These are phyloP conservation scores for Oreochromis spilurus DNA, from an alignment of 2,113 vertebrate species.

Conservation along the genomic window DNA sequence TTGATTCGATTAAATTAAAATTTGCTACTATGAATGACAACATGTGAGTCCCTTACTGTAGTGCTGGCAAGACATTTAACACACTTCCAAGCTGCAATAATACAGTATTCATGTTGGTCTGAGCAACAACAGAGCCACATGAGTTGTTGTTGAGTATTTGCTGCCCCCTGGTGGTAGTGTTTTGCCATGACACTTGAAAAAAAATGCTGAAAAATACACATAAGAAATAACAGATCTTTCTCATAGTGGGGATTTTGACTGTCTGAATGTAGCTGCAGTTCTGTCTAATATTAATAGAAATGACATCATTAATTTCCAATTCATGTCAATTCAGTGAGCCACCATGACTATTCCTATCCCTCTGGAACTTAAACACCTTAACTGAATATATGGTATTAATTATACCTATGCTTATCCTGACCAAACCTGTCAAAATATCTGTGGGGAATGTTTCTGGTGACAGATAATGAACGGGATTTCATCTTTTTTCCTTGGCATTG, in stretches of 20 bases:
- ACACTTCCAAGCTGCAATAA: not conserved
- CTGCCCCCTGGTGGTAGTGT: slow-evolving; percentile 56
- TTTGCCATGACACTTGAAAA: not conserved
- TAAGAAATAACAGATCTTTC: not conserved
- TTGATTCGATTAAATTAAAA: not conserved
- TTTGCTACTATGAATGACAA: not conserved
- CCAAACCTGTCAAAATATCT: not conserved
- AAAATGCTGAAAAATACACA: not conserved
- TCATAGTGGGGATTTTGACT: not conserved
- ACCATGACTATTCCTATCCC: not conserved
- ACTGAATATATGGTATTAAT: not conserved
- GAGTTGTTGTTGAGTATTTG: slow-evolving; percentile 33
- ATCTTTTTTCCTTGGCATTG: not conserved
- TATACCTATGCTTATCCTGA: not conserved
- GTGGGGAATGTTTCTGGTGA: not conserved
- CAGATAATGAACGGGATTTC: not conserved
- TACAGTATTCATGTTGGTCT: not conserved
- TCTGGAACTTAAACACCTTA: not conserved
- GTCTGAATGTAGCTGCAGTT: not conserved
- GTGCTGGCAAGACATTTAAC: not conserved
- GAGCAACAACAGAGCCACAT: not conserved
- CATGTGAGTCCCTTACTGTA: not conserved
- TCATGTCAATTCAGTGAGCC: not conserved
- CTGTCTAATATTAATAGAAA: not conserved
- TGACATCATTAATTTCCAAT: not conserved